phyloP scores from a whole-genome alignment of 2,797 vertebrate genomes.

The Schizopygopsis malacanthus region DNA sequence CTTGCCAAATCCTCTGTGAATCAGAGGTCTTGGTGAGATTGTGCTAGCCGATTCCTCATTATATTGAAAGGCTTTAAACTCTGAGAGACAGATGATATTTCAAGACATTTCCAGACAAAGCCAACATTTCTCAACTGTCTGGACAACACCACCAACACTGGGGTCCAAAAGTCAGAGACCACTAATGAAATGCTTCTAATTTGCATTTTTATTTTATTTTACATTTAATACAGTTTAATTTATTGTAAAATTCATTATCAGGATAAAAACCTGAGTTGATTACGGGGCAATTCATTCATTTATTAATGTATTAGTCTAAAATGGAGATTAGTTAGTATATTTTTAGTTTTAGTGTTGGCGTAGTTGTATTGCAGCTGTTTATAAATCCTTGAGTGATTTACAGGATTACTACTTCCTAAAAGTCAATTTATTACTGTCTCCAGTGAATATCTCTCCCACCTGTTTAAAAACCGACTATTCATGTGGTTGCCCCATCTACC shows the following conservation, averaged over 20 bases:
- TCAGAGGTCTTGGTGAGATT: conserved; percentile 18
- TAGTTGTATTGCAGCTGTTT: not conserved
- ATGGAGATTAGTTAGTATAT: not conserved
- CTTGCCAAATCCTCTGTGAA: conserved; percentile 12
- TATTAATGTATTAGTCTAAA: not conserved
- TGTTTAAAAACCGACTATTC: conserved; percentile 31
- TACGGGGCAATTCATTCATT: not conserved
- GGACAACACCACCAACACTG: not conserved
- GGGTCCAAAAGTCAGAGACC: not conserved
- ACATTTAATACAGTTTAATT: not conserved
- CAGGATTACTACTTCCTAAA: not conserved
- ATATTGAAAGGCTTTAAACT: conserved; percentile 29
- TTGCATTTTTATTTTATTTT: not conserved
- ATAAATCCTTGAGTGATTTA: not conserved
- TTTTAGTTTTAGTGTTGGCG: not conserved
- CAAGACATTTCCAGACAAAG: conserved; percentile 9
- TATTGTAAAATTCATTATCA: not conserved
- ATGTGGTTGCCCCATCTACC: conserved; percentile 19
- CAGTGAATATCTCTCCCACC: not conserved
- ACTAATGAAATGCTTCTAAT: not conserved
- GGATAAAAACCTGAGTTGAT: not conserved
- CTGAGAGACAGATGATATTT: not conserved
- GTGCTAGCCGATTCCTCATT: conserved; percentile 12
- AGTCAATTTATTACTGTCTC: not conserved
- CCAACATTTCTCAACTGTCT: conserved; percentile 19